A percentile compares a stretch with the other conserved stretches of the same genome.
These are phyloP conservation scores for Aleadryas rufinucha DNA, from an alignment of 2,113 vertebrate genomes.

Conservation along the genomic window DNA sequence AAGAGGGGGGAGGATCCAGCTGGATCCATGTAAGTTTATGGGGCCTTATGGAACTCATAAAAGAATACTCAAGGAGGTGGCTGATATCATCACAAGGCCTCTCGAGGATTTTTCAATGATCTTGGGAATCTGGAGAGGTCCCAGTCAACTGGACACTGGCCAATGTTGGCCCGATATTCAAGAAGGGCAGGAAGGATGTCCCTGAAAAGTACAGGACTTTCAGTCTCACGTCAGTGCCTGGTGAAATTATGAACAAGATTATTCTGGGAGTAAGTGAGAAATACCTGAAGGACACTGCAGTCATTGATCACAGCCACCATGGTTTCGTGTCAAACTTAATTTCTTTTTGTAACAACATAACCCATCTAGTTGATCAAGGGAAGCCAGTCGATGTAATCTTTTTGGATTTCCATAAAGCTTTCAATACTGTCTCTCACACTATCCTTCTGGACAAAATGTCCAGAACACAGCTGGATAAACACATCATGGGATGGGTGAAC, in stretches of 20 bases:
- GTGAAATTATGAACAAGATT: not conserved
- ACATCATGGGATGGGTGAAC: too few relatives aligned
- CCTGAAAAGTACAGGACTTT: not conserved
- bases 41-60: not conserved
- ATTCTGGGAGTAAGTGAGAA: not conserved
- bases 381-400: not conserved
- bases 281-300: not conserved
- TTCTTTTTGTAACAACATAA: not conserved
- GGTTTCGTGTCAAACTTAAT: not conserved
- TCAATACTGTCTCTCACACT: not conserved
- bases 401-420: not conserved
- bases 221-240: not conserved
- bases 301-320: accelerated
- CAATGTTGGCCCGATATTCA: not conserved
- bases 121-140: not conserved
- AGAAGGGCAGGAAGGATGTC: not conserved
- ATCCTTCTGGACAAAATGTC: not conserved
- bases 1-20: not conserved
- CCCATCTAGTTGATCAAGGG: not conserved
- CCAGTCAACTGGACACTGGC: not conserved
- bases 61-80: not conserved
- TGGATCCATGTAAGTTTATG: not conserved
- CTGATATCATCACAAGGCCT: not conserved
- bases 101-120: not conserved
- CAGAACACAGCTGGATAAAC: too few relatives aligned